Conservation (phyloP, 2,797 vertebrate genomes). For the Sebastiscus tertius region DNA sequence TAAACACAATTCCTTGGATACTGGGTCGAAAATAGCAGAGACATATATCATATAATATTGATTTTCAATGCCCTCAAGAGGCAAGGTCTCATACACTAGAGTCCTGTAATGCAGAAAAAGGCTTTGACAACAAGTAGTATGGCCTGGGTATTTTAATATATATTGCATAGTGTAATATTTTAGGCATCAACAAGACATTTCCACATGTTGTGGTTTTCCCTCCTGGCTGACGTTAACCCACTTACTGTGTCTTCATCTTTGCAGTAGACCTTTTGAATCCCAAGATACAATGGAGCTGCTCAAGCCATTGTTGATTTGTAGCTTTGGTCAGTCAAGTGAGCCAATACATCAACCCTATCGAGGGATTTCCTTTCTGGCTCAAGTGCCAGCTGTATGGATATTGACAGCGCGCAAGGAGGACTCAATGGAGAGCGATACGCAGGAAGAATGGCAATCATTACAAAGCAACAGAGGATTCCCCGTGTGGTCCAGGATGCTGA, state of each 20-base stretch:
- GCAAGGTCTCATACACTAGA: neutral
- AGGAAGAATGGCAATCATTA: slow-evolving; percentile 9
- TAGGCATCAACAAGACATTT: neutral
- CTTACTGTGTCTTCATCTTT: neutral
- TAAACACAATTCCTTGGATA: neutral
- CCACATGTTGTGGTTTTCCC: neutral
- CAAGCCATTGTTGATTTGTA: slow-evolving; percentile 15
- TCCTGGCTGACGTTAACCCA: neutral
- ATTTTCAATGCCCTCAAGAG: neutral
- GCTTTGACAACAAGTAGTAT: neutral
- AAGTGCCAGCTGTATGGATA: slow-evolving; percentile 4
- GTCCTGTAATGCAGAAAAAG: neutral
- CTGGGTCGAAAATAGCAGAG: neutral
- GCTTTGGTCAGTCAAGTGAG: slow-evolving; percentile 13
- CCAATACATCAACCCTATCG: slow-evolving; percentile 5
- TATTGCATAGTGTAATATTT: neutral
- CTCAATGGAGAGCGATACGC: slow-evolving; percentile 15
- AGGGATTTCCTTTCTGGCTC: slow-evolving; percentile 21
- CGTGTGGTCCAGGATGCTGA: neutral
- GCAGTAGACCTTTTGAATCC: neutral
- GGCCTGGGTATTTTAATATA: neutral
- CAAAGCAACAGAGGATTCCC: neutral
- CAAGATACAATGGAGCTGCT: neutral
- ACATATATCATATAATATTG: neutral
- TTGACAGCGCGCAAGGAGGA: neutral